Conservation (phyloP, 2,888 invertebrate species). For the Phlogophora meticulosa region DNA sequence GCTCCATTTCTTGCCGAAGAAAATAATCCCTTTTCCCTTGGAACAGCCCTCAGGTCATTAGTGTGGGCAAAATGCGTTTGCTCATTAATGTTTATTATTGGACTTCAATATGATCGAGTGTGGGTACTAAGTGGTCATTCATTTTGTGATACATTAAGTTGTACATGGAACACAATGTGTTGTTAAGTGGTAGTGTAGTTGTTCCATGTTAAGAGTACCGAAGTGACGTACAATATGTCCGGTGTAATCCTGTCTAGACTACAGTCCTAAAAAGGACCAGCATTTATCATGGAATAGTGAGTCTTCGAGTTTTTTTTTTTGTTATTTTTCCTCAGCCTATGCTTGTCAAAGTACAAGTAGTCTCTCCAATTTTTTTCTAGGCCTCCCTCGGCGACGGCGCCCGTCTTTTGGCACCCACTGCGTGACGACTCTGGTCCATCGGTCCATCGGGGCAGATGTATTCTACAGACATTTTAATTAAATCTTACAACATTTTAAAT, state of each 20-base stretch:
- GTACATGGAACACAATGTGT: not conserved
- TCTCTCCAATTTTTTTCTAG: no score
- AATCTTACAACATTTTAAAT: not conserved
- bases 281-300: no score
- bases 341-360: no score
- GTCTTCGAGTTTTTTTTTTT: no score
- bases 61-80: slow-evolving; percentile 35
- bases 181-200: not conserved
- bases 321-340: no score
- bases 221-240: not conserved
- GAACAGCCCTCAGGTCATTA: slow-evolving; percentile 33
- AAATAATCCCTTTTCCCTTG: slow-evolving; percentile 22
- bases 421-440: no score
- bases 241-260: not conserved
- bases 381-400: no score
- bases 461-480: not conserved
- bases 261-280: no score
- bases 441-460: no score
- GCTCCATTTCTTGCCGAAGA: slow-evolving; percentile 39
- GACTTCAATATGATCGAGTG: slow-evolving; percentile 43
- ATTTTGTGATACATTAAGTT: slow-evolving; percentile 25
- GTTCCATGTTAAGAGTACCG: not conserved
- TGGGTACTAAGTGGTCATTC: slow-evolving; percentile 41
- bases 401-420: no score
- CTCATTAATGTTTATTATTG: slow-evolving; percentile 48